Conservation (phyloP, 2,797 vertebrate species). For the Dryobates pubescens region DNA sequence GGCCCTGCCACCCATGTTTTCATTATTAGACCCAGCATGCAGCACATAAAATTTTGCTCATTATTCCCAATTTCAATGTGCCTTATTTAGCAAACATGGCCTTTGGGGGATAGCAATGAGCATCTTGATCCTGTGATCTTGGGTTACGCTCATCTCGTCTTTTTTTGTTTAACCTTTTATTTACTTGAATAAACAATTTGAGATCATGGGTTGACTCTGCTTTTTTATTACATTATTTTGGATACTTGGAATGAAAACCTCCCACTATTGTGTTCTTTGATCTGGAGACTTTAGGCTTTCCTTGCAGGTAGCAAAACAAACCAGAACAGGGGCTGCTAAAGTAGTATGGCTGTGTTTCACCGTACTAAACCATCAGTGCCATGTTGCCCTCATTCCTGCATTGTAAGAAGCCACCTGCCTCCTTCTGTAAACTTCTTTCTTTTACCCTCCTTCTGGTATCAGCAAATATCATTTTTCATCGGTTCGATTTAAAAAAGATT, state of each 20-base stretch:
- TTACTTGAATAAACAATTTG: neutral
- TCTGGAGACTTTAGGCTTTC: neutral
- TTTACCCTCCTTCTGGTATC: neutral
- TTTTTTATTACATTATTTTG: neutral
- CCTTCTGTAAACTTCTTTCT: neutral
- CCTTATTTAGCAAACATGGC: constrained; percentile 24
- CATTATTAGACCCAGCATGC: constrained; percentile 38
- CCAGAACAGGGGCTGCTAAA: neutral
- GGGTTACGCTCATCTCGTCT: neutral
- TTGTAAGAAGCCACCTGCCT: neutral
- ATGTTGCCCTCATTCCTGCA: neutral
- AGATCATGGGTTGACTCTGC: neutral
- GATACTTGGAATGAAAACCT: neutral
- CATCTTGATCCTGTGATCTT: neutral
- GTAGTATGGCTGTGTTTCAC: neutral
- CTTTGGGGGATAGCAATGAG: neutral
- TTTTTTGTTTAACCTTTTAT: constrained; percentile 2
- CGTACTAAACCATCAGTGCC: neutral
- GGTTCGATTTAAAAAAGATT: neutral
- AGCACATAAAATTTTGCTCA: constrained; percentile 23
- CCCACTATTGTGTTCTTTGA: neutral
- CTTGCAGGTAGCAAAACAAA: neutral
- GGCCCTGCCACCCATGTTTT: neutral
- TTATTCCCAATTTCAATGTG: constrained; percentile 34
- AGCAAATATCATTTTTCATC: neutral